These are phyloP conservation scores for Drosophila suboccidentalis DNA, from an alignment of 2,888 invertebrate species.

Conservation along the genomic window DNA sequence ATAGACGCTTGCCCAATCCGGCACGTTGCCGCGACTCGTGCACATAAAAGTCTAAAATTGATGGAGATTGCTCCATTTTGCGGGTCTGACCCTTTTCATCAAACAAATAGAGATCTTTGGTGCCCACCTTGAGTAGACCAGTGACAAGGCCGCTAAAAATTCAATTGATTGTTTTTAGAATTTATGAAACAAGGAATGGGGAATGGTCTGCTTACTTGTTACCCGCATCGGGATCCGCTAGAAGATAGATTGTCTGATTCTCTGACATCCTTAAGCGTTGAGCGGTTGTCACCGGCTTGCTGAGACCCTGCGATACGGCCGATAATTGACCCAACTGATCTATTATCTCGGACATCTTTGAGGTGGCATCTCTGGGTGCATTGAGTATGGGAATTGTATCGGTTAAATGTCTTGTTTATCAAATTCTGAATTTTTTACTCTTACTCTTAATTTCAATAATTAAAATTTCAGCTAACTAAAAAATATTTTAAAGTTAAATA, in stretches of 20 bases:
- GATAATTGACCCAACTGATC: conserved; percentile 91
- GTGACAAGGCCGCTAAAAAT: conserved; percentile 89
- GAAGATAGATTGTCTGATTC: conserved; percentile 84
- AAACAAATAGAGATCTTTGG: conserved; percentile 95
- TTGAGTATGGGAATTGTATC: conserved; percentile 73
- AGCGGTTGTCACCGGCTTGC: conserved; percentile 90
- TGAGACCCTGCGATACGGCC: conserved; percentile 90
- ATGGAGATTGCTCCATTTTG: conserved; percentile 93
- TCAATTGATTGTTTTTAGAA: neutral
- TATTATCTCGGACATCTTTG: conserved; percentile 88
- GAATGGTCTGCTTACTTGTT: conserved; percentile 86
- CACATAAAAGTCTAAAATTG: conserved; percentile 97
- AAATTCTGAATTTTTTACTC: conserved; percentile 12
- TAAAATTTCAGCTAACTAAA: neutral
- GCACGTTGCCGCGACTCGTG: conserved; percentile 93
- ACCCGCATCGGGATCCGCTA: conserved; percentile 85
- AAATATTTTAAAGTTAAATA: too few relatives aligned
- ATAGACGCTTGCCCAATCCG: conserved; percentile 94
- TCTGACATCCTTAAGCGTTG: conserved; percentile 88
- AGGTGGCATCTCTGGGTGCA: conserved; percentile 87
- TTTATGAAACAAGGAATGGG: neutral
- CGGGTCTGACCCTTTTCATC: conserved; percentile 90
- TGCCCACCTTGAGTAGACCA: conserved; percentile 95
- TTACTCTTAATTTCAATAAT: neutral
- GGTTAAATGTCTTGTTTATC: conserved; percentile 46